Evolutionary conservation across 2,888 invertebrate species (phyloP), one percentile per base, ranked within the genome.

Genomic region (Rhagophthalmus giganteus): DNA sequence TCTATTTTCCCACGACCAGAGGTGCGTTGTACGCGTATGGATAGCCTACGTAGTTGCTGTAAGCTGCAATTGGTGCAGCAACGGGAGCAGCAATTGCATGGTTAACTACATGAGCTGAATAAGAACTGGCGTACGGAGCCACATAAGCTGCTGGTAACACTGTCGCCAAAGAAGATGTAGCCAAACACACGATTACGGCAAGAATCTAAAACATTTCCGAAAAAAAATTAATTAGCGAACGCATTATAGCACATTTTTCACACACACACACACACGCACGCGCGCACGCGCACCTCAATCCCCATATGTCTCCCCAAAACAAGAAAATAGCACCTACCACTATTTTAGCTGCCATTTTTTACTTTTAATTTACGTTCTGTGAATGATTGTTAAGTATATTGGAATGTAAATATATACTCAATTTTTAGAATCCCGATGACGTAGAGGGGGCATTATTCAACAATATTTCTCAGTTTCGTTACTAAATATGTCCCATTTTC

Each of bases 81-180:
- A 82, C 79, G 0, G 88, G 88, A 6, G 85, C 78, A 13, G 87
- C 87, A 2, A 87, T 79, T 0, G 88, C 88, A 63, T 88, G 88
- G 74, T 88, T 87, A 45, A 88, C 79, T 11, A 84, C 78, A 63
- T 87, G 88, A 0, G 87, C 87, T 51, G 86, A 87, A 74, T 86
- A 89, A 8, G 86, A 87, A 61, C 81, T 83, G 40, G 88, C 88
- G 62, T 87, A 87, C 2, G 88, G 87, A 1, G 87, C 84, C 2
- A 87, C 54, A 46, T 81, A 80, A 39, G 82, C 79, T 2, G 84
- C 83, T 8, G 75, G 74, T 2, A 69, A 67, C 2, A 73, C 62
- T 16, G 72, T 64, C 11, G 63, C 63, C 16, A 72, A 5, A 30
- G 11, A 30, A 4, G 30, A 5, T 7, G 2, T 10, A 2, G 52